A percentile compares a stretch with the other conserved stretches of the same genome.
These are phyloP conservation scores for Takifugu ocellatus DNA, from an alignment of 2,797 vertebrate species.

Conservation along the genomic window DNA sequence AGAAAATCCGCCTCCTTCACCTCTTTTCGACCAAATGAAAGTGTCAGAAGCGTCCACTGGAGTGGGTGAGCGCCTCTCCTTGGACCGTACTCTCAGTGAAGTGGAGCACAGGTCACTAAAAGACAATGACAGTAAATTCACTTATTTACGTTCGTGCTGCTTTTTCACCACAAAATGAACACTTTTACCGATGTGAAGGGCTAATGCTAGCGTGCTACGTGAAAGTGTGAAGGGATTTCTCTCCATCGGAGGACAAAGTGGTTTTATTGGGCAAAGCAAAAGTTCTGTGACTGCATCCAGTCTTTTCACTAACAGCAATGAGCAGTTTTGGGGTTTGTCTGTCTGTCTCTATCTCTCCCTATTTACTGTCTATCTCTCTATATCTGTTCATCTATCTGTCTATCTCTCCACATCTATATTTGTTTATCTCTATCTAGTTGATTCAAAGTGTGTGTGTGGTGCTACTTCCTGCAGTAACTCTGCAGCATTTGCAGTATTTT, in stretches of 20 bases:
- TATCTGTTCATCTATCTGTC: too few relatives aligned
- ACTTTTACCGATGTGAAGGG: constrained; percentile 1
- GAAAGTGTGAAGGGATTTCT: too few relatives aligned
- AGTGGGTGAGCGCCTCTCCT: constrained; percentile 38
- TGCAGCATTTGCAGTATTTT: constrained; percentile 34
- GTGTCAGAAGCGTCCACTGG: constrained; percentile 30
- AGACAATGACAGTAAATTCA: constrained; percentile 3
- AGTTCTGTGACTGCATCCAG: too few relatives aligned
- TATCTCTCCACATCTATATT: too few relatives aligned
- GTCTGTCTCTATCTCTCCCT: background rate
- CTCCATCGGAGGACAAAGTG: too few relatives aligned
- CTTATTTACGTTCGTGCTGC: constrained; percentile 1
- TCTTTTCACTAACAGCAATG: too few relatives aligned
- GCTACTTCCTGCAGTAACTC: constrained; percentile 63
- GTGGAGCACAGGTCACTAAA: constrained; percentile 9
- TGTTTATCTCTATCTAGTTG: too few relatives aligned
- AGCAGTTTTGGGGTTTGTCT: constrained; percentile 16
- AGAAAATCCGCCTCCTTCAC: constrained; percentile 24
- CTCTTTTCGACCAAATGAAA: constrained; percentile 17
- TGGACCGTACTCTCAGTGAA: constrained; percentile 5
- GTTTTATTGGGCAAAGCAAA: too few relatives aligned
- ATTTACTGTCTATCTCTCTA: too few relatives aligned
- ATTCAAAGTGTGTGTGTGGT: constrained; percentile 12
- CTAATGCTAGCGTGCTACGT: background rate
- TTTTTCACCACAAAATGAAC: constrained; percentile 15